Base-by-base conservation (phyloP, 2,888 invertebrate genomes). In the Epistrophella euchroma region DNA sequence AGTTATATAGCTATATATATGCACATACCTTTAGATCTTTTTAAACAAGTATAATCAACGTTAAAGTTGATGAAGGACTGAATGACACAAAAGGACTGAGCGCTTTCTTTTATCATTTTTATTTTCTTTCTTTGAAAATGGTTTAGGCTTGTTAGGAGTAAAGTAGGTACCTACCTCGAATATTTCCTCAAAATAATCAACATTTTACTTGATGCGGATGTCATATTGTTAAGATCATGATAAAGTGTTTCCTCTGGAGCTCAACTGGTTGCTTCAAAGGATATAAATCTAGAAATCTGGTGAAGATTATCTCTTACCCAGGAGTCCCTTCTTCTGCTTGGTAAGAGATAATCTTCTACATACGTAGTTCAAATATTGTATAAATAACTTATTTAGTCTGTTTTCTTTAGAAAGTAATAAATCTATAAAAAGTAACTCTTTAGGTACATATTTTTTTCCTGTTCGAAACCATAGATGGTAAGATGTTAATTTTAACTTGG, bases 61-160 rank as follows among this genome's bases (percentile, higher is more conserved):
- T 62, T n/a, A 60, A 66, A 72, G 76, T 62, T 81, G 62, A 82
- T 58, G 62, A 66, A 66, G 64, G 19, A 40, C 56, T 40, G 60
- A 50, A 64, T 40, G 22, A 40, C 32, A 40, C 56, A 32, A 52
- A 50, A 64, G 47, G 22, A 40, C 32, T 25, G 43, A 55, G n/a
- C 40, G 47, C 40, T 70, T 73, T 45, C 45, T 43, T 37, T 55
- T 55, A 60, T 28, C 13, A 13, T 15, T 47, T 72, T n/a, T 25
- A 22, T 19, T 32, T 25, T 45, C 0, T 0, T 19, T 40, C 52
- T 40, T 60, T 43, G 43, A 43, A 58, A 58, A 37, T 58, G 19
- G 7, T 58, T 28, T n/a, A 58, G 11, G 11, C 22, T 25, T 60
- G 25, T 1, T 25, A 15, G 9, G 9, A 32, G 11, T 19, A 28